Evolutionary conservation across 2,888 invertebrate species (phyloP).

Genomic region (Glaucopsyche alexis): DNA sequence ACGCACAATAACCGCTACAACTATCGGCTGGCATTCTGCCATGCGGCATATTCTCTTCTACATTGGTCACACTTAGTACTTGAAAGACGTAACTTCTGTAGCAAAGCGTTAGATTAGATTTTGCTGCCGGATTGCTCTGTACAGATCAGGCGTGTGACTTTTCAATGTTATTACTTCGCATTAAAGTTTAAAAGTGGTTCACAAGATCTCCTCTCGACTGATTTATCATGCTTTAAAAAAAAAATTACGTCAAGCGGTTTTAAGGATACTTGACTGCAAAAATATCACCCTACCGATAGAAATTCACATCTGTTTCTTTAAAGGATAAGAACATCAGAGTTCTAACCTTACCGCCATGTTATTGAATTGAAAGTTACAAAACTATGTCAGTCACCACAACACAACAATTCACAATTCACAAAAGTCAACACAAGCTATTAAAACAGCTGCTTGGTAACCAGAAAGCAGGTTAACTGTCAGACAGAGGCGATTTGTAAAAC

Average conservation of each 20-base stretch:
- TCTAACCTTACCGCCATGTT: neutral
- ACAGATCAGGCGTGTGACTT: no score
- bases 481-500: neutral
- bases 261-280: constrained; percentile 3
- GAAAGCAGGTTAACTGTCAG: neutral
- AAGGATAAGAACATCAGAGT: neutral
- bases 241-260: neutral
- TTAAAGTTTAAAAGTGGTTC: no score
- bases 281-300: neutral
- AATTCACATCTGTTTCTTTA: neutral
- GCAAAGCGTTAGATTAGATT: neutral
- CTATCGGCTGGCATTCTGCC: neutral
- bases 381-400: no score
- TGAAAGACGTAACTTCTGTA: neutral
- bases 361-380: neutral
- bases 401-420: no score
- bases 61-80: neutral
- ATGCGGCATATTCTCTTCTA: neutral
- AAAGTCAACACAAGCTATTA: neutral
- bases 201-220: neutral
- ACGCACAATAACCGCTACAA: constrained; percentile 1
- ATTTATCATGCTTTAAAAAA: neutral
- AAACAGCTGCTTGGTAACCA: constrained; percentile 6
- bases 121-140: no score
- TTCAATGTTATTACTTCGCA: no score